Base-by-base conservation (phyloP, 2,888 invertebrate genomes). In the Chymomyza amoena region DNA sequence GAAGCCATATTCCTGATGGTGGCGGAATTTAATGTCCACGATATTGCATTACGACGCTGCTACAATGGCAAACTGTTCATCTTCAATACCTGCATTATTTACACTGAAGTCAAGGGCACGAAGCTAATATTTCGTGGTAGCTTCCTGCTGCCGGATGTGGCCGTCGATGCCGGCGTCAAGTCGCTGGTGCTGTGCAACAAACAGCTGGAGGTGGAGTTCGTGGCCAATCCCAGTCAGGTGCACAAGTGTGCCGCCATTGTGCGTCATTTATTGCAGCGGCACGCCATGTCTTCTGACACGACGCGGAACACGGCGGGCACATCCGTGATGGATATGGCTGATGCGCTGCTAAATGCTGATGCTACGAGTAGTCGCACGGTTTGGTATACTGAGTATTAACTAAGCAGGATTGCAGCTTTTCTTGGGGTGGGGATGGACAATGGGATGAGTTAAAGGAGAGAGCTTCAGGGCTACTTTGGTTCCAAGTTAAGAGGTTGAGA, bases 141-240 rank as follows among this genome's bases (percentile, higher is more conserved):
- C 9, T 76, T 79, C 36, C 7, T 66, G n/a, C 28, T 76, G 60
- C 74, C 72, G 52, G 77, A 79, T 39, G 68, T 79, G 6, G 70
- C 69, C 52, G 59, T 79, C 63, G 68, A 70, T 66, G 60, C 63
- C 56, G 73, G 71, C 10, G 10, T 69, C 15, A 79, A 71, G 61
- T 79, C 77, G 36, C 72, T 77, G 69, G 25, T 72, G 20, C 59
- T 77, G 7, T 70, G 68, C 70, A 69, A 75, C 57, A 79, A 79
- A 69, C 70, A 72, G 61, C 66, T 32, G 10, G 73, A 79, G 65
- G 73, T 73, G 45, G 70, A 79, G 39, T 77, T 77, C 25, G 6
- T 13, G 3, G 39, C 39, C 13, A 45, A 45, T 45, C 4, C 39
- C 39, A 45, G 39, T 13, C 39, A 13, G 39, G 13, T 45, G 4